phyloP scores from a whole-genome alignment of 2,888 invertebrate genomes.

The Branchipolynoe longqiensis region DNA sequence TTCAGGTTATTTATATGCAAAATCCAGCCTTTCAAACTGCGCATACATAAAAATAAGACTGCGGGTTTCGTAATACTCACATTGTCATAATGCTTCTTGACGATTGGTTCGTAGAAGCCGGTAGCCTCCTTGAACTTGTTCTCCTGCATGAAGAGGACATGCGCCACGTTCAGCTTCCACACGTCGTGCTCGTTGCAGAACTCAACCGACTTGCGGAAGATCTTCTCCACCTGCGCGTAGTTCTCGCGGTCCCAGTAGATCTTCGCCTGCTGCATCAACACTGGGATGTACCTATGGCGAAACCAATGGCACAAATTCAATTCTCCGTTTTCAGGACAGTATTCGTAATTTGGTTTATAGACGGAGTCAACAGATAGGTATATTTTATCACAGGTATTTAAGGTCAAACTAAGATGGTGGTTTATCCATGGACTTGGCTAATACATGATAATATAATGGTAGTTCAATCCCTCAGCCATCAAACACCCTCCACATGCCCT shows the following conservation, averaged over 20 bases:
- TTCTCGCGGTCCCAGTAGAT: constrained; percentile 99
- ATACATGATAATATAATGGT: too few species aligned
- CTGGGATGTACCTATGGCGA: constrained; percentile 96
- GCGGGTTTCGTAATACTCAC: constrained; percentile 79
- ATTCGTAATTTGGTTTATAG: too few species aligned
- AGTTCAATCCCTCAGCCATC: too few species aligned
- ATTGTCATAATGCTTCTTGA: constrained; percentile 94
- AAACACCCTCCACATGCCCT: too few species aligned
- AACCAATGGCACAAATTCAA: too few species aligned
- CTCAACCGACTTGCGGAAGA: constrained; percentile 97
- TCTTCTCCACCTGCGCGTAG: constrained; percentile 96
- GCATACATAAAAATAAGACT: too few species aligned
- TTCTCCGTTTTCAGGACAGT: too few species aligned
- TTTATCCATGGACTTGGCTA: too few species aligned
- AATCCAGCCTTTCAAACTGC: too few species aligned
- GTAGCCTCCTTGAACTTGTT: constrained; percentile 98
- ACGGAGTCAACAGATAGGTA: background rate
- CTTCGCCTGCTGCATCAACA: constrained; percentile 99
- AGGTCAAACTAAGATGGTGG: too few species aligned
- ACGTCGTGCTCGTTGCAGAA: constrained; percentile 98
- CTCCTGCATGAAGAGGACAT: constrained; percentile 99
- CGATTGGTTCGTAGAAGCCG: constrained; percentile 98
- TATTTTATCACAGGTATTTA: background rate
- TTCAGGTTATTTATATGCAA: too few species aligned
- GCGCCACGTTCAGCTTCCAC: constrained; percentile 98